A percentile compares a stretch with the other conserved stretches of the same genome.
Evolutionary conservation across 2,113 vertebrate species (phyloP).

Genomic region (Hippoglossus stenolepis): DNA sequence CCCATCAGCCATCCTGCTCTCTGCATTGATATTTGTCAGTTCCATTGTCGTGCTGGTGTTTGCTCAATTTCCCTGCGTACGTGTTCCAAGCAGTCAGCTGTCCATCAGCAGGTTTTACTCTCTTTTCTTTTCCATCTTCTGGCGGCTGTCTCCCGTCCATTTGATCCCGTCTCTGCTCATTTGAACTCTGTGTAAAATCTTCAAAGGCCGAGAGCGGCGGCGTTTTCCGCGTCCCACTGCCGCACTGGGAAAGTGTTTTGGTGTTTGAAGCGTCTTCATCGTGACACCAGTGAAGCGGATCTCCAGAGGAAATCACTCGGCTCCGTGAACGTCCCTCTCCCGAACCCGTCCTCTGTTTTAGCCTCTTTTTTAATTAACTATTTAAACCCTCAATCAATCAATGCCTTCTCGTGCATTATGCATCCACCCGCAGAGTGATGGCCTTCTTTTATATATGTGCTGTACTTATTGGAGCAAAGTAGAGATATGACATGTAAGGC

Average conservation of each 20-base stretch:
- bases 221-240: conserved; percentile 7
- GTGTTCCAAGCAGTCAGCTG: background rate
- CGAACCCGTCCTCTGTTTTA: background rate
- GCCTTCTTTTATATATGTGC: conserved; percentile 1
- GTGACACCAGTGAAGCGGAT: conserved; percentile 26
- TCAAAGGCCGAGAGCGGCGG: conserved; percentile 36
- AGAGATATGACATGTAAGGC: conserved; percentile 42
- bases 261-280: conserved; percentile 48
- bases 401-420: conserved; percentile 2
- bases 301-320: conserved; percentile 17
- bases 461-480: conserved; percentile 14
- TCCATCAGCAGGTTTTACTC: too few relatives aligned
- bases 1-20: conserved; percentile 21
- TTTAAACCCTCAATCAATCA: conserved; percentile 26
- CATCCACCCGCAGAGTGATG: background rate
- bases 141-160: background rate
- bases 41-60: background rate
- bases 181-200: conserved; percentile 41
- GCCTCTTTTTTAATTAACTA: conserved; percentile 28
- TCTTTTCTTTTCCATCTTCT: too few relatives aligned
- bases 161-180: conserved; percentile 28
- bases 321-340: background rate
- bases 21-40: background rate
- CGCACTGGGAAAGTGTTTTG: conserved; percentile 10
- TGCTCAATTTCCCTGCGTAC: background rate